phyloP scores from a whole-genome alignment of 2,797 vertebrate species.

The Hippopotamyrus pictus region DNA sequence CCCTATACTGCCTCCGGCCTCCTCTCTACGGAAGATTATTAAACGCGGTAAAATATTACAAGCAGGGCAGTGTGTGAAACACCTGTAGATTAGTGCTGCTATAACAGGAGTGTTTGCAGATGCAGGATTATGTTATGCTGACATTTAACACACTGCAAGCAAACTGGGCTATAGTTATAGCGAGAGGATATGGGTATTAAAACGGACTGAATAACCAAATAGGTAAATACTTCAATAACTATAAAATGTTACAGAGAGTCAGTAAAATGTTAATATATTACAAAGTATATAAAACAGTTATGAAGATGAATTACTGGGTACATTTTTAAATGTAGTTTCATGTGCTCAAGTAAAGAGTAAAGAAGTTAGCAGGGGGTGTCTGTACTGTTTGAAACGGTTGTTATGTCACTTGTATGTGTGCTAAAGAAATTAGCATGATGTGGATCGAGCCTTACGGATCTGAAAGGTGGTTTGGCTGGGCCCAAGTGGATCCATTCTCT shows the following conservation, averaged over 20 bases:
- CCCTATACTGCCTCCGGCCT: background rate
- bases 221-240: background rate
- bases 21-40: background rate
- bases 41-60: background rate
- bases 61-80: background rate
- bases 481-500: background rate
- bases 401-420: background rate
- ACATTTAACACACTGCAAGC: background rate
- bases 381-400: background rate
- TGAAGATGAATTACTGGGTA: background rate
- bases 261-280: background rate
- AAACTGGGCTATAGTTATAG: background rate
- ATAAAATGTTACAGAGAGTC: background rate
- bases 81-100: background rate
- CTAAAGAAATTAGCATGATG: background rate
- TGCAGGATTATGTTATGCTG: background rate
- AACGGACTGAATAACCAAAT: background rate
- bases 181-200: background rate
- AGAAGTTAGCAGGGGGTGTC: background rate
- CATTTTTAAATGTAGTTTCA: background rate
- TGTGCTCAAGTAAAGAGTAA: background rate
- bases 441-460: background rate
- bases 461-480: background rate
- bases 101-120: background rate
- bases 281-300: background rate